A percentile compares a stretch with the other conserved stretches of the same genome.
Evolutionary conservation across 2,888 invertebrate genomes (phyloP).

Genomic region (Hirtodrosophila alboralis): DNA sequence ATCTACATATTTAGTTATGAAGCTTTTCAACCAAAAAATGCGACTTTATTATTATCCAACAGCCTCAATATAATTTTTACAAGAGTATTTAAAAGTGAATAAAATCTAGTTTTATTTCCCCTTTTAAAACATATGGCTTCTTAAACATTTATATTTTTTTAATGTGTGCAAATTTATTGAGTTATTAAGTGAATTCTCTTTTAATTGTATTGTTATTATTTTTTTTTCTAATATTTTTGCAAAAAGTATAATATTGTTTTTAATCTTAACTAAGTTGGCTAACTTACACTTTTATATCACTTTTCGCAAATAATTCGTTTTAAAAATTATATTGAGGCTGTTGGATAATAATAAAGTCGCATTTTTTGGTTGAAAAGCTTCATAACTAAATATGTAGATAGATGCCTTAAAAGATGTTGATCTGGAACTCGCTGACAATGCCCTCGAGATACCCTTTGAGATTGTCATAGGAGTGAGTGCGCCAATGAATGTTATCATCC

Average conservation of each 20-base stretch:
- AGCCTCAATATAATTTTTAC: constrained; percentile 72
- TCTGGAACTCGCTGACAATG: constrained; percentile 82
- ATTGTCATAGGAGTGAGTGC: constrained; percentile 82
- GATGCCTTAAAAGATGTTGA: constrained; percentile 81
- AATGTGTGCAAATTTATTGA: too few species aligned
- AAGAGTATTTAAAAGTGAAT: constrained; percentile 81
- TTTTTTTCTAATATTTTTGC: too few species aligned
- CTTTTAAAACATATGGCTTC: too few species aligned
- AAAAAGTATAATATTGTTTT: too few species aligned
- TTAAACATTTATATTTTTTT: too few species aligned
- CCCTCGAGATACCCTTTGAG: constrained; percentile 81
- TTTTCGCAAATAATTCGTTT: constrained; percentile 80
- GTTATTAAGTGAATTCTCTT: too few species aligned
- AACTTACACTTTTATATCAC: too few species aligned
- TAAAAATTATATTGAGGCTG: constrained; percentile 72
- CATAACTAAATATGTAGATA: constrained; percentile 17
- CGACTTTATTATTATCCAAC: constrained; percentile 58
- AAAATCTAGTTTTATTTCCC: too few species aligned
- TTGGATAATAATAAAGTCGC: constrained; percentile 59
- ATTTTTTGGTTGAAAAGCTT: constrained; percentile 55
- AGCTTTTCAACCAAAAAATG: constrained; percentile 56
- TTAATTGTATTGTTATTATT: too few species aligned
- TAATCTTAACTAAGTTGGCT: too few species aligned
- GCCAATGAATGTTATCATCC: constrained; percentile 84
- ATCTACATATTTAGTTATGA: constrained; percentile 17